A percentile compares a stretch with the other conserved stretches of the same genome.
These are phyloP conservation scores for Formica aserva DNA, from an alignment of 2,888 invertebrate species.

Conservation along the genomic window DNA sequence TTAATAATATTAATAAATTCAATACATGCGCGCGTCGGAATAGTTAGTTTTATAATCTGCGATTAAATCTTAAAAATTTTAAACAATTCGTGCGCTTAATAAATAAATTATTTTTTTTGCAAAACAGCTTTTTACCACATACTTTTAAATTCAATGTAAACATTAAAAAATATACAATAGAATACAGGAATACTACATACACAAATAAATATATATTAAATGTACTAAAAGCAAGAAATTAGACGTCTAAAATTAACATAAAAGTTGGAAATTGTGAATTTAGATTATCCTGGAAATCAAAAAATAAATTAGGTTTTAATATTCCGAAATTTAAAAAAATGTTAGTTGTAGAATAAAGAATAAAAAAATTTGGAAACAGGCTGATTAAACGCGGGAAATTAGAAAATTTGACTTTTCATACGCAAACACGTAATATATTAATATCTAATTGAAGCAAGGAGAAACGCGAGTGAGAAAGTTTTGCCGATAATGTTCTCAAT, in stretches of 20 bases:
- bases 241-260: background rate
- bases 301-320: background rate
- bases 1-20: background rate
- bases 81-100: background rate
- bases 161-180: background rate
- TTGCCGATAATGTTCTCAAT: constrained; percentile 46
- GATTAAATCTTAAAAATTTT: background rate
- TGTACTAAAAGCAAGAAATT: background rate
- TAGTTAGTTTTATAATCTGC: background rate
- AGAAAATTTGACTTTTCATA: constrained; percentile 35
- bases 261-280: background rate
- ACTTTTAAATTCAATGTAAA: background rate
- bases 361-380: background rate
- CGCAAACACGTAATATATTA: constrained; percentile 29
- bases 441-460: constrained; percentile 12
- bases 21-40: background rate
- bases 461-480: constrained; percentile 25
- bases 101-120: background rate
- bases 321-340: background rate
- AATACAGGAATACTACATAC: background rate
- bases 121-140: background rate
- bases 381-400: too few species aligned
- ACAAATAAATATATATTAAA: background rate
- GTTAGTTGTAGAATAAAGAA: background rate
- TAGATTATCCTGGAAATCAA: background rate